A percentile compares a stretch with the other conserved stretches of the same genome.
These are phyloP conservation scores for Neogobius melanostomus DNA, from an alignment of 2,113 vertebrate genomes.

Conservation along the genomic window DNA sequence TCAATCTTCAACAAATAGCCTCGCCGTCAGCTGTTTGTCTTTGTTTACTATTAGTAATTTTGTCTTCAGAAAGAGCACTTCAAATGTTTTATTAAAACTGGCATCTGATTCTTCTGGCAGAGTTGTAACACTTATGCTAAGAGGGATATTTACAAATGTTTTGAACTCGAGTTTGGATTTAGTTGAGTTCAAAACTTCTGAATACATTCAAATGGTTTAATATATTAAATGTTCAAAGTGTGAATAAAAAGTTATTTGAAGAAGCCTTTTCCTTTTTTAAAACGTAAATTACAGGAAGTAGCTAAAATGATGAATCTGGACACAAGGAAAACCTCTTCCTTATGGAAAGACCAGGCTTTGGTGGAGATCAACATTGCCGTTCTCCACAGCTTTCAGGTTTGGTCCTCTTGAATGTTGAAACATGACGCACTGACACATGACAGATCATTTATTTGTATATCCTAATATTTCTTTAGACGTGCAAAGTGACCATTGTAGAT, in stretches of 20 bases:
- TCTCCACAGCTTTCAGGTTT: conserved; percentile 94
- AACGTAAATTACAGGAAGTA: conserved; percentile 80
- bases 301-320: conserved; percentile 93
- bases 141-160: conserved; percentile 3
- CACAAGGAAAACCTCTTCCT: conserved; percentile 91
- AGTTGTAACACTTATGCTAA: neutral
- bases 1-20: too few species aligned
- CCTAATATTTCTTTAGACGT: conserved; percentile 68
- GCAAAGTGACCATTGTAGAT: conserved; percentile 98
- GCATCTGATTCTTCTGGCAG: too few species aligned
- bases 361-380: conserved; percentile 98
- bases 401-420: neutral
- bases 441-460: neutral
- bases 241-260: too few species aligned
- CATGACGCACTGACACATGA: neutral
- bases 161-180: neutral
- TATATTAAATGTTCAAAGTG: too few species aligned
- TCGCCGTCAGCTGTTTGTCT: conserved; percentile 1
- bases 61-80: too few species aligned
- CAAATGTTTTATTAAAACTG: too few species aligned
- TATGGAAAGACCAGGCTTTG: conserved; percentile 97
- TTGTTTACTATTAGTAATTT: neutral
- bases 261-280: too few species aligned
- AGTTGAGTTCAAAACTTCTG: neutral
- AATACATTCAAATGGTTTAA: too few species aligned